These are phyloP conservation scores for Empidonax traillii DNA, from an alignment of 2,113 vertebrate species.

Conservation along the genomic window DNA sequence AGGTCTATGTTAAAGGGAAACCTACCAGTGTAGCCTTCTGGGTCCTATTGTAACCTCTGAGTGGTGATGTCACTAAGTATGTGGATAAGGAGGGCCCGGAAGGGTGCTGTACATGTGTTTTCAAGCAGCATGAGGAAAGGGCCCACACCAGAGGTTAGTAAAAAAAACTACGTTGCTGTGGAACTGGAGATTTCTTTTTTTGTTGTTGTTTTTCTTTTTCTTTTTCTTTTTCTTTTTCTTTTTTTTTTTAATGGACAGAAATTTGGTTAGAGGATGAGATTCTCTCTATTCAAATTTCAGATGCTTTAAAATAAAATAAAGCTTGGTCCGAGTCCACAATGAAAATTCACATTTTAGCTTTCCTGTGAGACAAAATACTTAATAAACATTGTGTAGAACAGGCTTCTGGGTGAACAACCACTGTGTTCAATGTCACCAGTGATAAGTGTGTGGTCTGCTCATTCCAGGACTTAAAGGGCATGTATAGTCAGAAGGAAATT, in stretches of 20 bases:
- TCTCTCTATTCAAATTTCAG: not conserved
- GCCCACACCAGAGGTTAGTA: not conserved
- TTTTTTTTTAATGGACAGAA: not conserved
- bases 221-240: too few relatives aligned
- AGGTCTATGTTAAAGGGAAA: not conserved
- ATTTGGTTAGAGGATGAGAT: not conserved
- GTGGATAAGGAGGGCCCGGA: not conserved
- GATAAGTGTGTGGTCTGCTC: not conserved
- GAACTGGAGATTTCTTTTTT: not conserved
- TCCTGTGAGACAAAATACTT: not conserved
- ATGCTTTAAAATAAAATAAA: not conserved
- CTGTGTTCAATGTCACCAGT: fast-evolving
- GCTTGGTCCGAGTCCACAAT: not conserved
- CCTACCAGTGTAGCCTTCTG: not conserved
- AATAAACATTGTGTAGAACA: not conserved
- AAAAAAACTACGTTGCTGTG: not conserved
- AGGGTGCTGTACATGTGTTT: not conserved
- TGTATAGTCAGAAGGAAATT: not conserved
- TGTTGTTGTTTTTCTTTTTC: too few relatives aligned
- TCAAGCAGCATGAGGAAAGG: not conserved
- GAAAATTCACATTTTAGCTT: not conserved
- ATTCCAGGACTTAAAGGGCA: not conserved
- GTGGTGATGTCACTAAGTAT: not conserved
- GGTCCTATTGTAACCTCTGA: not conserved
- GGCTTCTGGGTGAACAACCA: not conserved